A percentile compares a stretch with the other conserved stretches of the same genome.
Conservation (phyloP, 2,113 vertebrate genomes). For the Oxygymnocypris stewartii region DNA sequence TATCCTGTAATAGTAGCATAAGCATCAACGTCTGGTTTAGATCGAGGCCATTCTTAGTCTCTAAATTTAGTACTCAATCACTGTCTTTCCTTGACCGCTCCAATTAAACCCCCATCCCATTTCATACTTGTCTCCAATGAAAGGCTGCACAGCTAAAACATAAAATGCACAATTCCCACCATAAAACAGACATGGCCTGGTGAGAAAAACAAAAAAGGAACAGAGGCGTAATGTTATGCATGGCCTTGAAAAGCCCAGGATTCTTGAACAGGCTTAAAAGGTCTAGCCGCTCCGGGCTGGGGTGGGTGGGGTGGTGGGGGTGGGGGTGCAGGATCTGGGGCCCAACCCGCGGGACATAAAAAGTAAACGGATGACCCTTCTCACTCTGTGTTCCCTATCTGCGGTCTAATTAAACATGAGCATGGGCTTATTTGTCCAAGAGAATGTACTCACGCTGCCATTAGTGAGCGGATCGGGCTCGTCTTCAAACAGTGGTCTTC, state of each 20-base stretch:
- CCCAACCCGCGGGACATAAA: conserved; percentile 66
- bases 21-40: neutral
- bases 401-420: conserved; percentile 77
- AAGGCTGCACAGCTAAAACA: conserved; percentile 49
- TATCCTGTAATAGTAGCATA: neutral
- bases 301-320: conserved; percentile 35
- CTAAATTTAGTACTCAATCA: neutral
- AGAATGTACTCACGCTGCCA: conserved; percentile 73
- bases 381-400: conserved; percentile 74
- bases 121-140: neutral
- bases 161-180: conserved; percentile 62
- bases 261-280: conserved; percentile 75
- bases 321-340: conserved; percentile 51
- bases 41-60: neutral
- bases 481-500: conserved; percentile 74
- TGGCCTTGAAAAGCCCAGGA: conserved; percentile 64
- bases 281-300: conserved; percentile 57
- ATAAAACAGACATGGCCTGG: conserved; percentile 45
- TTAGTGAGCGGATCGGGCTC: conserved; percentile 73
- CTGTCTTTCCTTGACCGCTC: neutral
- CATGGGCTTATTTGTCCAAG: conserved; percentile 73
- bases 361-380: conserved; percentile 67
- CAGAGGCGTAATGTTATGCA: conserved; percentile 65
- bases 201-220: conserved; percentile 54
- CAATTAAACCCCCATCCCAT: conserved; percentile 39